Evolutionary conservation across 2,888 invertebrate genomes (phyloP), one percentile per base, ranked within the genome.

Genomic region (Euclidia mi): DNA sequence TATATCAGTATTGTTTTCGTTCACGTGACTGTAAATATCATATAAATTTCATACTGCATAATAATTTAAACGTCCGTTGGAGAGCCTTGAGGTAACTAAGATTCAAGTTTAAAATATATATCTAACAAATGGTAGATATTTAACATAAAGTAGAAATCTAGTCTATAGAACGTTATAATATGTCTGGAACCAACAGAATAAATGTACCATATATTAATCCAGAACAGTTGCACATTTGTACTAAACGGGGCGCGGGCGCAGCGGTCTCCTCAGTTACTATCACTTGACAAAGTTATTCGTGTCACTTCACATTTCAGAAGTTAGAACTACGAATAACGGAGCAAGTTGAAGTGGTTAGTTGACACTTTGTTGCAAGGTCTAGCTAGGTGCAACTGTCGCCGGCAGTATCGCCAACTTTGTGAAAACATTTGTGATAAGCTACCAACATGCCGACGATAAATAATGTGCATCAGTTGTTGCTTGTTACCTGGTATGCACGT

Each of bases 291-390:
- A 88, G 86, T 87, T 88, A 88, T 87, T 86, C 83, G 78, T 81
- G 85, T 82, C 84, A 81, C 81, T 80, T 77, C 73, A 78, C 79
- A 79, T 84, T 78, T 77, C 79, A 65, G 56, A 72, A 84, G 81
- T 84, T 81, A 61, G 65, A 48, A 71, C 66, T 64, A 65, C 76
- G 78, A 71, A 64, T 71, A 79, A 73, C 72, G 66, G 79, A 69
- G 78, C 74, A 76, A 86, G 82, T 87, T 82, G 84, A 82, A 88
- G 82, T 81, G 84, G 84, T 84, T 85, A 81, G 84, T 81, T 88
- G 89, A 87, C 84, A 90, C 84, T 88, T 89, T 86, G 89, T 87
- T 87, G 85, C 86, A 82, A 85, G 90, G 87, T 86, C 85, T 82
- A 70, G 77, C 76, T 72, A 84, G 90, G 88, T 89, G 84, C 85